A percentile compares a stretch with the other conserved stretches of the same genome.
Evolutionary conservation across 2,888 invertebrate genomes (phyloP).

Genomic region (Leucophenga maculata): DNA sequence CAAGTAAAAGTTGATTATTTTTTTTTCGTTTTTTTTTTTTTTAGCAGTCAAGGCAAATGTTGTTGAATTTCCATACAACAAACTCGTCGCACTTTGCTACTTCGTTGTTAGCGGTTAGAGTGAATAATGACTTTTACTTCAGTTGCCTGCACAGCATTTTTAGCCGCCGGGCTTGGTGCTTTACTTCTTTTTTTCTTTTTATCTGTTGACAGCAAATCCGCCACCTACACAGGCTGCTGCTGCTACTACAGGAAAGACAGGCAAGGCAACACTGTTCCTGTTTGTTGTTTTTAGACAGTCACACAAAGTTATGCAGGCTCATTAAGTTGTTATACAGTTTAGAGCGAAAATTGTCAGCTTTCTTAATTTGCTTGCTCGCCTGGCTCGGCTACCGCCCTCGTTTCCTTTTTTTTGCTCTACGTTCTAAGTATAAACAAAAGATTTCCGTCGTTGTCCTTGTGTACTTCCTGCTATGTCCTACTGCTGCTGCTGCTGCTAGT

Average conservation of each 20-base stretch:
- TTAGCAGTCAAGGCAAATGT: constrained; percentile 33
- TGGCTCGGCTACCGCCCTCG: background rate
- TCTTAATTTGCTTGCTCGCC: constrained; percentile 55
- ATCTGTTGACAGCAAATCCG: constrained; percentile 15
- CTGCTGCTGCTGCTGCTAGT: too few species aligned
- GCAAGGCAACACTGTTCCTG: constrained; percentile 22
- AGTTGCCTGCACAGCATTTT: constrained; percentile 41
- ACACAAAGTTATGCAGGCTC: constrained; percentile 64
- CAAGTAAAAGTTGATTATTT: constrained; percentile 67
- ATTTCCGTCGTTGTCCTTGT: constrained; percentile 49
- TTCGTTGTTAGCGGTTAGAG: constrained; percentile 49
- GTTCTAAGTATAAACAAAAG: constrained; percentile 54
- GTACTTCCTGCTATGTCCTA: constrained; percentile 32
- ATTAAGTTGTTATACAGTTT: constrained; percentile 67
- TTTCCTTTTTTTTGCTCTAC: background rate
- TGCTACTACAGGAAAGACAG: background rate
- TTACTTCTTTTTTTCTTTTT: constrained; percentile 40
- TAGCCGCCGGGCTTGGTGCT: constrained; percentile 32
- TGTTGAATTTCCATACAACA: constrained; percentile 29
- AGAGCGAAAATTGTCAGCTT: constrained; percentile 66
- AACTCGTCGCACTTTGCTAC: background rate
- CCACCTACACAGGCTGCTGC: constrained; percentile 1
- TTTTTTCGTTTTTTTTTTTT: constrained; percentile 18
- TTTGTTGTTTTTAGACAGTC: constrained; percentile 3
- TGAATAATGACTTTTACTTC: constrained; percentile 64